Base-by-base conservation (phyloP, 2,113 vertebrate genomes). In the Colossoma macropomum region DNA sequence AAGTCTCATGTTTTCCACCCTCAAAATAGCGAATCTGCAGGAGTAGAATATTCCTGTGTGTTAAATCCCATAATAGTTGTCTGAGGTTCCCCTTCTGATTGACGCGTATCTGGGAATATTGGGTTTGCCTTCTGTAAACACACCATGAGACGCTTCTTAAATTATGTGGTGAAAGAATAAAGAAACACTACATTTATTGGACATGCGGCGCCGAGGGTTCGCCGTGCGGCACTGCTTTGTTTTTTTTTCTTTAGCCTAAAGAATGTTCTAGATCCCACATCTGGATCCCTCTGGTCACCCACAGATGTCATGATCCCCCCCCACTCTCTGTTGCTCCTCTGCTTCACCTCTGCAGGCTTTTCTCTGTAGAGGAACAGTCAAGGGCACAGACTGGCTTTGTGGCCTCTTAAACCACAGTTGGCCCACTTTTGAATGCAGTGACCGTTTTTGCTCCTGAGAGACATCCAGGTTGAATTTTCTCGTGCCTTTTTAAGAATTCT, bases 31-130 rank as follows among this genome's bases (percentile, higher is more conserved):
- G 77, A 38, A 41, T 71, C 27, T 23, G 27, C 28, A 60, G 19
- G 59, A 30, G 34, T 50, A n/a, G 76, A 54, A 48, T 54, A 60
- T 50, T 70, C 56, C 69, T 82, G 10, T 7, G 48, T 72, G 30
- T 77, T 88, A 76, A 78, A 82, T 82, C 32, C 59, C 30, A 45
- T 65, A 84, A 77, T 71, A 82, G 66, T 52, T 73, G 81, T 81
- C 77, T 56, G 21, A 41, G 73, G 30, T 59, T 70, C 72, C 32
- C 25, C 7, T 32, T 75, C 48, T 66, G 65, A 72, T 71, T 84
- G 81, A 77, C 34, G 65, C 50, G 60, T 76, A 50, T 62, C 48
- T 54, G 38, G 63, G n/a, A 77, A 84, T 85, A 84, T 60, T 72
- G 65, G 45, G 48, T 38, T 70, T 21, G 45, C 30, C 50, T 71